These are phyloP conservation scores for Dysidea cf. avara DNA, from an alignment of 37 sponge, comb jelly and placozoan species.

Conservation along the genomic window DNA sequence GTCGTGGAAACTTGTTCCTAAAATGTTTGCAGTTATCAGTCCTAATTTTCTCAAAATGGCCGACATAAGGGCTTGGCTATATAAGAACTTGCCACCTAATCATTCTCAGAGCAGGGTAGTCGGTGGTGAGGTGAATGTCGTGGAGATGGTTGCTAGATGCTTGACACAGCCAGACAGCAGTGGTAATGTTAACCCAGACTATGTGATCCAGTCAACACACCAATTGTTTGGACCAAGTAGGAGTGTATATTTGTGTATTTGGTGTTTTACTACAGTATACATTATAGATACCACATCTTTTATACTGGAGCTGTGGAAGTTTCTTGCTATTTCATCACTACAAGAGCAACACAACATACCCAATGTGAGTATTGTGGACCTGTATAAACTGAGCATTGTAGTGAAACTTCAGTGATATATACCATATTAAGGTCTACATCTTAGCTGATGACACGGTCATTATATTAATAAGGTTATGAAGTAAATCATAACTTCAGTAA, in stretches of 20 bases:
- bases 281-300: conserved; percentile 33
- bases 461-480: no score
- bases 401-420: no score
- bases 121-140: conserved; percentile 55
- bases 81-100: conserved; percentile 50
- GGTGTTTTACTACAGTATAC: not conserved
- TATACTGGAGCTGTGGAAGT: conserved; percentile 68
- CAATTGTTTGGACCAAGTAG: not conserved
- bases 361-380: conserved; percentile 20
- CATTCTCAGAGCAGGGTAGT: conserved; percentile 25
- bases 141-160: conserved; percentile 31
- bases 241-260: not conserved
- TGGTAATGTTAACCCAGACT: not conserved
- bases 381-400: no score
- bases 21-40: conserved; percentile 12
- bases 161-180: conserved; percentile 1
- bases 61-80: conserved; percentile 55
- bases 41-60: conserved; percentile 15
- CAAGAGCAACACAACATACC: conserved; percentile 24
- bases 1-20: conserved; percentile 54
- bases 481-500: no score
- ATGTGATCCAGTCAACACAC: not conserved
- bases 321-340: conserved; percentile 24
- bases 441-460: no score
- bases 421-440: no score